Evolutionary conservation across 2,797 vertebrate genomes (phyloP).

Genomic region (Coranthus polyacanthus): DNA sequence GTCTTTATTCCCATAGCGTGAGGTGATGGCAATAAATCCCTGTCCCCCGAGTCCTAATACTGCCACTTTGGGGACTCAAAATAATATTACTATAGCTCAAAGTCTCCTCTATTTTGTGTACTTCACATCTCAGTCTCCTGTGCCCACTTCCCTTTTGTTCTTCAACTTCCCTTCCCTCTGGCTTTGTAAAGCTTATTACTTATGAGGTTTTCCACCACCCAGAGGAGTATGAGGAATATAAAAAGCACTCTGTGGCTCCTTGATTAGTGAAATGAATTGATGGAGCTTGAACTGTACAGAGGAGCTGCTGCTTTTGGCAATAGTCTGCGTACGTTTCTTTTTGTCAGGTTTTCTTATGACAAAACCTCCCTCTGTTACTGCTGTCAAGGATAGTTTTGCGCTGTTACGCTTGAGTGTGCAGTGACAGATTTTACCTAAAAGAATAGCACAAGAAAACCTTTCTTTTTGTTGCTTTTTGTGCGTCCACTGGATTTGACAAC

Average conservation of each 20-base stretch:
- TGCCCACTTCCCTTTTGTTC: conserved; percentile 36
- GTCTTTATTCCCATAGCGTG: conserved; percentile 42
- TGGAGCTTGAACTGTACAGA: conserved; percentile 14
- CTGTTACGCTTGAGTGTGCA: background rate
- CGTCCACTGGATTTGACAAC: background rate
- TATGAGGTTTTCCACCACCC: conserved; percentile 36
- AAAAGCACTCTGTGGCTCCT: conserved; percentile 29
- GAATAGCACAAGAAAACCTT: background rate
- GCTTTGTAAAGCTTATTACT: conserved; percentile 50
- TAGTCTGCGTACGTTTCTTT: conserved; percentile 8
- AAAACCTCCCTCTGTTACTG: background rate
- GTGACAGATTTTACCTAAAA: background rate
- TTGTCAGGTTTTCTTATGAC: conserved; percentile 8
- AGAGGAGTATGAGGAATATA: conserved; percentile 29
- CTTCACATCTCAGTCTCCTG: background rate
- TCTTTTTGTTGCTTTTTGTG: background rate
- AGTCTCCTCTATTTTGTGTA: conserved; percentile 19
- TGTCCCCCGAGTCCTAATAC: background rate
- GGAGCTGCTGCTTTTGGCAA: conserved; percentile 3
- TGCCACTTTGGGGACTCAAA: background rate
- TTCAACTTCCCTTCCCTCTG: conserved; percentile 22
- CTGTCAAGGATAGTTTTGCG: background rate
- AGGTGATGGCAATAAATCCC: conserved; percentile 40
- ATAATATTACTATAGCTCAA: conserved; percentile 2
- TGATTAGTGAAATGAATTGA: conserved; percentile 61